Percentiles rank a stretch among this genome's conserved stretches.
Evolutionary conservation across 2,113 vertebrate species (phyloP).

Genomic region (Parus major): DNA sequence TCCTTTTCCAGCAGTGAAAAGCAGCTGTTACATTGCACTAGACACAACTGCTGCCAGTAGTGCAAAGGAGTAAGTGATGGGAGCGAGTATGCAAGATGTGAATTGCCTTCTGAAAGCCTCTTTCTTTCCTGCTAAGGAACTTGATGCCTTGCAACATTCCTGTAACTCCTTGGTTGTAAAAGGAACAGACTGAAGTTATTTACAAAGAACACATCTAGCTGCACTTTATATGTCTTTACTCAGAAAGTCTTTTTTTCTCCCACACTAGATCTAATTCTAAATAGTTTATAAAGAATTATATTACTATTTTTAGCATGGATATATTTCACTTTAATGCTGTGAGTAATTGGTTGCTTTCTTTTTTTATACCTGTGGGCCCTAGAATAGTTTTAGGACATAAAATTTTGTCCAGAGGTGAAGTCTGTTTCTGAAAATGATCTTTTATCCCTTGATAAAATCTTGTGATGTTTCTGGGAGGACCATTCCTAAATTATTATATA

Average conservation of each 20-base stretch:
- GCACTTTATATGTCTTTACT: background rate
- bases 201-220: background rate
- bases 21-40: background rate
- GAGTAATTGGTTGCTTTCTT: background rate
- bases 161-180: background rate
- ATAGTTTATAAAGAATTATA: background rate
- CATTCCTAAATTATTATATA: background rate
- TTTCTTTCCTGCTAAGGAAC: background rate
- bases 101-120: background rate
- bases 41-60: background rate
- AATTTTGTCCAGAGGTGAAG: background rate
- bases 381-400: background rate
- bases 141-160: background rate
- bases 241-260: background rate
- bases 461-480: background rate
- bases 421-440: background rate
- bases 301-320: background rate
- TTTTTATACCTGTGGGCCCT: background rate
- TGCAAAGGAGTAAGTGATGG: background rate
- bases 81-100: background rate
- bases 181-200: background rate
- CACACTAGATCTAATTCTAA: background rate
- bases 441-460: background rate
- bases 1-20: background rate
- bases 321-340: background rate